Evolutionary conservation across 2,888 invertebrate genomes (phyloP).

Genomic region (Drosophila mettleri): DNA sequence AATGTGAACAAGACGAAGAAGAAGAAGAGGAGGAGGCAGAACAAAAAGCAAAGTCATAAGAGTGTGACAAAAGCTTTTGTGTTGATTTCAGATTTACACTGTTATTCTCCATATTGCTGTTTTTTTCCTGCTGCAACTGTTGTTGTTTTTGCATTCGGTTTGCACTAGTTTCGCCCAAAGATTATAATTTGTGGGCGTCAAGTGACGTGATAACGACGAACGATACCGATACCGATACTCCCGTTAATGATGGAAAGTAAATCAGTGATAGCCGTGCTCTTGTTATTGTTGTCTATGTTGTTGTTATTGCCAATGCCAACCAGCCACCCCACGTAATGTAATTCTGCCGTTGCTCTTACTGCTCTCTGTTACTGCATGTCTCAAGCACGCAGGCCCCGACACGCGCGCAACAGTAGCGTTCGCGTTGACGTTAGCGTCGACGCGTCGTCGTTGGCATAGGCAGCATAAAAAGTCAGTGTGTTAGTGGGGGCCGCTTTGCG

Average conservation of each 20-base stretch:
- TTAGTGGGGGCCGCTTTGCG: slow-evolving; percentile 57
- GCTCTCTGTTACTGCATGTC: slow-evolving; percentile 56
- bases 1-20: slow-evolving; percentile 35
- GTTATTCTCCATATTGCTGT: slow-evolving; percentile 28
- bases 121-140: neutral
- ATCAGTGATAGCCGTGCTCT: slow-evolving; percentile 52
- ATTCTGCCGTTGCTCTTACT: slow-evolving; percentile 47
- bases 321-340: slow-evolving; percentile 51
- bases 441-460: slow-evolving; percentile 36
- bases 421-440: slow-evolving; percentile 23
- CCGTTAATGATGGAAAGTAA: slow-evolving; percentile 46
- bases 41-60: slow-evolving; percentile 49
- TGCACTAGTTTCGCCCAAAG: slow-evolving; percentile 12
- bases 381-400: slow-evolving; percentile 67
- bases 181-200: slow-evolving; percentile 57
- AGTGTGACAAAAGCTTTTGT: slow-evolving; percentile 56
- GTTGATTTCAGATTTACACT: slow-evolving; percentile 38
- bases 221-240: slow-evolving; percentile 32
- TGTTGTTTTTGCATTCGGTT: slow-evolving; percentile 13
- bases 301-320: slow-evolving; percentile 48
- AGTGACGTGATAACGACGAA: slow-evolving; percentile 49
- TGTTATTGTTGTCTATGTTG: slow-evolving; percentile 20
- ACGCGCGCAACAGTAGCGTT: slow-evolving; percentile 61
- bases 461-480: slow-evolving; percentile 68
- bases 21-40: slow-evolving; percentile 30